Evolutionary conservation across 2,888 invertebrate genomes (phyloP).

Genomic region (Lasioglossum oenotherae): DNA sequence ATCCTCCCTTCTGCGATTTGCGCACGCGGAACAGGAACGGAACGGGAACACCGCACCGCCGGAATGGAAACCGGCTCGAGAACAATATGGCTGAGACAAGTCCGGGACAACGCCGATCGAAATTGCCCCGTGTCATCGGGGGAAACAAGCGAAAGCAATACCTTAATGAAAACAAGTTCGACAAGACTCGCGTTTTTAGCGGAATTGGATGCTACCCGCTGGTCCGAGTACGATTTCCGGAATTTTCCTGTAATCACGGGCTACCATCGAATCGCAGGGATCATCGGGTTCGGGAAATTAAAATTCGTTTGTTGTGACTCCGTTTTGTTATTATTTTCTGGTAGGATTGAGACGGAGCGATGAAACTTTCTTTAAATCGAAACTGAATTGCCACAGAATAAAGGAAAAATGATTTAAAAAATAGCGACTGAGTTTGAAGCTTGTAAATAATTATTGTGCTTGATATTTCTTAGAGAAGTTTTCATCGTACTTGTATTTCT

Average conservation of each 20-base stretch:
- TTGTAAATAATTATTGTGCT: background rate
- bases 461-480: background rate
- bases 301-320: background rate
- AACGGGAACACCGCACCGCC: background rate
- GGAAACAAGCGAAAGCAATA: conserved; percentile 13
- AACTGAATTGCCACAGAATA: background rate
- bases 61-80: conserved; percentile 31
- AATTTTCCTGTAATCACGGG: background rate
- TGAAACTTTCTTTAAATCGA: background rate
- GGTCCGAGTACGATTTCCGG: background rate
- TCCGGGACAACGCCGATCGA: conserved; percentile 13
- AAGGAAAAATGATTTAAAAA: background rate
- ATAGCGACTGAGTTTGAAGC: background rate
- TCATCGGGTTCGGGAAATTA: background rate
- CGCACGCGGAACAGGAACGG: conserved; percentile 23
- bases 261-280: background rate
- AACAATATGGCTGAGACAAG: conserved; percentile 39
- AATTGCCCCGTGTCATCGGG: conserved; percentile 14
- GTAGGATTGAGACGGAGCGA: background rate
- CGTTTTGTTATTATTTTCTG: background rate
- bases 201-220: background rate
- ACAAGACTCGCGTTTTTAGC: conserved; percentile 5
- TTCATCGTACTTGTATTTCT: background rate
- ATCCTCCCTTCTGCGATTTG: conserved; percentile 51
- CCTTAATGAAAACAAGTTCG: background rate